A percentile compares a stretch with the other conserved stretches of the same genome.
Conservation (phyloP, 2,797 vertebrate genomes). For the Chanos chanos region DNA sequence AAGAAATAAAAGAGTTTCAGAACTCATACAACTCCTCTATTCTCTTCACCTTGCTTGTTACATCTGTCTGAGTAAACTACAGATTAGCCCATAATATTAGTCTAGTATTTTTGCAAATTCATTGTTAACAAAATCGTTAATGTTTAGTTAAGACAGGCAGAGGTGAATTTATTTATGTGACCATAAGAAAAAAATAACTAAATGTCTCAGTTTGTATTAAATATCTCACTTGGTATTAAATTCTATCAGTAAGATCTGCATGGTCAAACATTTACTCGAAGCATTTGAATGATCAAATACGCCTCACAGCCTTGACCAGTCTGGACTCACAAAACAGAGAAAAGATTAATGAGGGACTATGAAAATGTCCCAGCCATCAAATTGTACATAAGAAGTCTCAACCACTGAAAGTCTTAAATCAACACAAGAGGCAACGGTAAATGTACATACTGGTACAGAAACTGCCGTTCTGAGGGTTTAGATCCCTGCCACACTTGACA, state of each 20-base stretch:
- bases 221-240: neutral
- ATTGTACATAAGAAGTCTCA: too few relatives aligned
- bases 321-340: too few relatives aligned
- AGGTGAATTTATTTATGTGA: neutral
- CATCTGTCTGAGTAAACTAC: neutral
- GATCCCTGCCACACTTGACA: slow-evolving; percentile 57
- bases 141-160: too few relatives aligned
- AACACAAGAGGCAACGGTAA: too few relatives aligned
- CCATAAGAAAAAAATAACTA: too few relatives aligned
- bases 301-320: neutral
- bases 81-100: neutral
- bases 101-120: neutral
- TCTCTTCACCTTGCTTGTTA: neutral
- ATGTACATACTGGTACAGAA: slow-evolving; percentile 68
- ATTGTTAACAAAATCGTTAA: neutral
- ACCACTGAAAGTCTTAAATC: too few relatives aligned
- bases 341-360: too few relatives aligned
- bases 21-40: neutral
- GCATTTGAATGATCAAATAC: too few relatives aligned
- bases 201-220: neutral
- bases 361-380: slow-evolving; percentile 36
- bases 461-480: slow-evolving; percentile 46
- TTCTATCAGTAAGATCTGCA: neutral
- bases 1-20: neutral
- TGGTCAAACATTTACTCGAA: neutral